Percentiles rank a stretch among this genome's conserved stretches.
Evolutionary conservation across 2,888 invertebrate species (phyloP).

Genomic region (Leucophenga montana): DNA sequence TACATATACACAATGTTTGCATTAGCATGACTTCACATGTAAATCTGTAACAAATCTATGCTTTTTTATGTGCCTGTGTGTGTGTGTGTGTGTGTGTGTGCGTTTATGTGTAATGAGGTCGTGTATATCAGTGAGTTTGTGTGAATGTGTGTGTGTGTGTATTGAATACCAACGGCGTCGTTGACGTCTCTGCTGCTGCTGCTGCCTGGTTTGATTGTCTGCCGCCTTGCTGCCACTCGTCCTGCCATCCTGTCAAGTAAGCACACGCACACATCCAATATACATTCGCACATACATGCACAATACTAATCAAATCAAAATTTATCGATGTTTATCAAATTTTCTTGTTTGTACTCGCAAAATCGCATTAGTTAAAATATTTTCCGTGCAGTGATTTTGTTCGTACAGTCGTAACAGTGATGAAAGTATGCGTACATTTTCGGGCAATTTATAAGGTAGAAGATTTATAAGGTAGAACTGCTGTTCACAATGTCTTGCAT

Average conservation of each 20-base stretch:
- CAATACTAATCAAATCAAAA: constrained; percentile 39
- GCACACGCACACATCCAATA: not conserved
- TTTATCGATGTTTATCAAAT: constrained; percentile 36
- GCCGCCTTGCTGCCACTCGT: not conserved
- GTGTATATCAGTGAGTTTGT: not conserved
- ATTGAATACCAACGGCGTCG: not conserved
- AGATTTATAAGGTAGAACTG: no score
- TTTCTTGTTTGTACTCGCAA: constrained; percentile 33
- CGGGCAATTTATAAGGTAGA: no score
- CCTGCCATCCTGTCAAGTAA: not conserved
- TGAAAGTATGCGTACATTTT: no score
- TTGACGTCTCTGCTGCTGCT: not conserved
- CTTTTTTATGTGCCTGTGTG: no score
- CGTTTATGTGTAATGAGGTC: constrained; percentile 12
- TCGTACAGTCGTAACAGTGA: no score
- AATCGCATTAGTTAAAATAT: constrained; percentile 35
- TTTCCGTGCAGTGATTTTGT: constrained; percentile 3
- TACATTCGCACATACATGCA: not conserved
- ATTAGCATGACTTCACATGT: no score
- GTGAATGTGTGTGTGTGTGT: not conserved
- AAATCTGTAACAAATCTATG: no score
- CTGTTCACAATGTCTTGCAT: no score
- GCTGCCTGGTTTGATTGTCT: constrained; percentile 5
- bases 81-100: not conserved
- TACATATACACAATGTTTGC: no score